Percentiles rank a stretch among this genome's conserved stretches.
Conservation (phyloP, 2,113 vertebrate species). For the Meriones unguiculatus region DNA sequence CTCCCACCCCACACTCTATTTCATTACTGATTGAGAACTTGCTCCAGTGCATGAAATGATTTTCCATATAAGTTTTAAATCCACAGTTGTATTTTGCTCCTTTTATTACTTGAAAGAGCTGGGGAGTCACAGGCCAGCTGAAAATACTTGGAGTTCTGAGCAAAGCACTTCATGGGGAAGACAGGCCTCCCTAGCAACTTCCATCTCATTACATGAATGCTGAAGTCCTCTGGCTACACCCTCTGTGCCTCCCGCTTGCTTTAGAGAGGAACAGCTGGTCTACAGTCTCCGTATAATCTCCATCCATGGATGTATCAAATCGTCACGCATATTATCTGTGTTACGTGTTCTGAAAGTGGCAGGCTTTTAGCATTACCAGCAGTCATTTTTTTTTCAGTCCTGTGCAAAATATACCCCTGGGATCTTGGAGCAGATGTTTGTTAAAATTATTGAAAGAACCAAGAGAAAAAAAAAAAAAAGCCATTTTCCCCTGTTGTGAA, state of each 20-base stretch:
- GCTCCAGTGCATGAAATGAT: background rate
- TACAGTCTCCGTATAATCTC: constrained; percentile 61
- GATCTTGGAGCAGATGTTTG: constrained; percentile 78
- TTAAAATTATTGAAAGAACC: constrained; percentile 77
- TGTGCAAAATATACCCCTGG: constrained; percentile 66
- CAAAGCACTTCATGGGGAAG: constrained; percentile 5
- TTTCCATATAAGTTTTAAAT: constrained; percentile 57
- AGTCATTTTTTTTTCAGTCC: constrained; percentile 78
- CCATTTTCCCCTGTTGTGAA: constrained; percentile 63
- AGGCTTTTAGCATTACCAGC: constrained; percentile 67
- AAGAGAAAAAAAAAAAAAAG: background rate
- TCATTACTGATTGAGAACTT: background rate
- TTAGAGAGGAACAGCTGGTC: constrained; percentile 68
- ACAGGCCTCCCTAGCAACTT: background rate
- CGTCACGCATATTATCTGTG: constrained; percentile 62
- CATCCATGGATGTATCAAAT: constrained; percentile 75
- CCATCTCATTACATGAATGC: background rate
- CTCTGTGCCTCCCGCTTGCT: background rate
- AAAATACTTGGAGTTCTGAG: constrained; percentile 34
- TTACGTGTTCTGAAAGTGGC: constrained; percentile 62
- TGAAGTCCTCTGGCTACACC: background rate
- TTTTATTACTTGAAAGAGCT: constrained; percentile 45
- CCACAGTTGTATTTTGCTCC: constrained; percentile 38
- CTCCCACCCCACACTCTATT: background rate
- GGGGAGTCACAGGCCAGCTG: constrained; percentile 13